phyloP scores from a whole-genome alignment of 2,888 invertebrate genomes.

The Venusia cambrica region DNA sequence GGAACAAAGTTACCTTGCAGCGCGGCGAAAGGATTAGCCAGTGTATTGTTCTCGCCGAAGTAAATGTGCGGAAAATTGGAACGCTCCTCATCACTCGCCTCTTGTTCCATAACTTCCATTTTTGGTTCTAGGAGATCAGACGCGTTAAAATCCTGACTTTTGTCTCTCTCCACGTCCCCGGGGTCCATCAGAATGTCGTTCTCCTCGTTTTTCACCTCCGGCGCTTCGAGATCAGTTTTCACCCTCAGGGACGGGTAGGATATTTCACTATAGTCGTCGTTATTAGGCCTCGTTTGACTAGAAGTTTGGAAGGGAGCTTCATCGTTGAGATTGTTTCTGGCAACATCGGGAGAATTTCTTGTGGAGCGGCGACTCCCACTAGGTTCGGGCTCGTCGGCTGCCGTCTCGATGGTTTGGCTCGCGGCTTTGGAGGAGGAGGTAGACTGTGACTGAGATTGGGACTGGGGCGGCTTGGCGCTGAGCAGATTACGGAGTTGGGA shows the following conservation, averaged over 20 bases:
- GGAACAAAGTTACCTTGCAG: conserved; percentile 53
- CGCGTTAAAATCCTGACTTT: conserved; percentile 69
- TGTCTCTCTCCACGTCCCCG: conserved; percentile 66
- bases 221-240: conserved; percentile 79
- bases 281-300: conserved; percentile 81
- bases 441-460: conserved; percentile 63
- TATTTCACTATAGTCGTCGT: conserved; percentile 77
- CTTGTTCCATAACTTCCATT: conserved; percentile 86
- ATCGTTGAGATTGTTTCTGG: conserved; percentile 80
- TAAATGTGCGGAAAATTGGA: conserved; percentile 66
- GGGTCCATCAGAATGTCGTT: conserved; percentile 72
- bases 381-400: conserved; percentile 71
- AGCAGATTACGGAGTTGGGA: conserved; percentile 80
- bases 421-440: conserved; percentile 80
- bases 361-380: conserved; percentile 69
- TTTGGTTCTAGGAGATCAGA: conserved; percentile 83
- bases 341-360: conserved; percentile 78
- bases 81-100: conserved; percentile 85
- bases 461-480: conserved; percentile 73
- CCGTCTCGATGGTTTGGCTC: conserved; percentile 78
- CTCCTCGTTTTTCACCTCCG: conserved; percentile 75
- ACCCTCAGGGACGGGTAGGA: conserved; percentile 74
- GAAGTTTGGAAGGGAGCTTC: conserved; percentile 79
- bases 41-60: conserved; percentile 67
- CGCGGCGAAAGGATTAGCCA: conserved; percentile 75